Base-by-base conservation (phyloP, 2,888 invertebrate genomes). In the Fragum fragum region DNA sequence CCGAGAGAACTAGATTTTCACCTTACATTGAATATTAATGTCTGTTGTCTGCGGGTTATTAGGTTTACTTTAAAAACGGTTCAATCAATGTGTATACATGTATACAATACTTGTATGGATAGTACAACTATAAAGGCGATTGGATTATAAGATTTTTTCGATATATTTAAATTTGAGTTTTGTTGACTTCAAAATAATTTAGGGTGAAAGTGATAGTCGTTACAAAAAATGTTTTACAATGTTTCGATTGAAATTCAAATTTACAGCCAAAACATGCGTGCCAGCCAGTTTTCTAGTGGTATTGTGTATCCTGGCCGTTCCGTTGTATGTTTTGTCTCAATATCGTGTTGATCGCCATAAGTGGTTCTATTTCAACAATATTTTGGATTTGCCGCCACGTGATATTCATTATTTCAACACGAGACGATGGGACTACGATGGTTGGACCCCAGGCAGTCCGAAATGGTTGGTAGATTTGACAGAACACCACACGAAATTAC, bases 381-480 rank as follows among this genome's bases (percentile, higher is more conserved):
- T 70, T 53, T 26, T 53, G 53, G 53, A 53, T 29, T 36, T 70
- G 53, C 70, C 70, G 2, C n/a, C 21, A 18, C 26, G 21, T 47
- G 28, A 53, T n/a, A 29, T 14, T 23, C 18, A 21, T 11, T 66
- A 42, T 66, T 66, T 66, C 16, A 66, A 23, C 42, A 26, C 66
- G 42, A 18, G 53, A 29, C 0, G 53, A 9, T n/a, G 6, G 28
- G 70, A 70, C 53, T 70, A 53, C n/a, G 53, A 70, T 21, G 70
- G 70, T 18, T 53, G 70, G 52, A 70, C 53, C 7, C 29, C 52
- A 7, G 53, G 52, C 6, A 29, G 1, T 66, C 39, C 66, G 9
- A 66, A 66, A 66, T 66, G 66, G 66, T 47, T 70, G 9, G 70
- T 53, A 7, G 70, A 70, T 26, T 23, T 29, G 53, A 32, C 36